Conservation (phyloP, 2,113 vertebrate species). For the Cryptotis parvus region DNA sequence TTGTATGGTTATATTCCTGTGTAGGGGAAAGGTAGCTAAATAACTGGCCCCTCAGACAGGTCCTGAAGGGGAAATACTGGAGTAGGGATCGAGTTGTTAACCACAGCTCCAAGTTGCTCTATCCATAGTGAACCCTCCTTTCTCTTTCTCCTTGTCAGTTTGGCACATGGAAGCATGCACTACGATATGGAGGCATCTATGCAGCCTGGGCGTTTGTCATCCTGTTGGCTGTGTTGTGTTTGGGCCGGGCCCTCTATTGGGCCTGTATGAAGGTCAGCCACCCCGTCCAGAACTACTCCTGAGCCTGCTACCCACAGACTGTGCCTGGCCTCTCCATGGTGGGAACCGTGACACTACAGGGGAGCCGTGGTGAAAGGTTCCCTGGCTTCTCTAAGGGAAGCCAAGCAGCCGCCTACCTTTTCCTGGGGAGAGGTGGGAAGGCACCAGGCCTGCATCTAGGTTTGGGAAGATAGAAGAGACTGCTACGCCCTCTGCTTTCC, state of each 20-base stretch:
- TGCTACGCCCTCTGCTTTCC: conserved; percentile 66
- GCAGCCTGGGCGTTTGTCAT: conserved; percentile 93
- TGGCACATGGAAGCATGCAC: conserved; percentile 92
- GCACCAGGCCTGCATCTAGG: conserved; percentile 72
- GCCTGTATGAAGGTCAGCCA: conserved; percentile 90
- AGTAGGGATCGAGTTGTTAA: not conserved
- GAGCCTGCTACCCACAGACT: conserved; percentile 75
- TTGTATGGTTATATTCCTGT: conserved; percentile 1
- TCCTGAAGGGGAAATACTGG: not conserved
- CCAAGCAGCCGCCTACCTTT: conserved; percentile 75
- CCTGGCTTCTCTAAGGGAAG: conserved; percentile 67
- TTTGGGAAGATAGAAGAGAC: conserved; percentile 70
- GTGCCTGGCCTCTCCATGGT: conserved; percentile 65
- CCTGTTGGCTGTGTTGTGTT: conserved; percentile 90
- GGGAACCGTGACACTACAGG: conserved; percentile 74
- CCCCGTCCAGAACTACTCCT: conserved; percentile 88
- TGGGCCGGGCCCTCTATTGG: conserved; percentile 94
- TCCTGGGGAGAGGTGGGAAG: conserved; percentile 74
- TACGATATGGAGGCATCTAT: conserved; percentile 91
- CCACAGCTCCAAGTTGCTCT: not conserved
- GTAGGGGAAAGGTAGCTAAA: not conserved
- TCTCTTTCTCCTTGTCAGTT: conserved; percentile 83
- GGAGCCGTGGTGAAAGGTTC: conserved; percentile 66
- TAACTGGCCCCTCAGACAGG: not conserved
- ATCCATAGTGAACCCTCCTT: conserved; percentile 52